Evolutionary conservation across 2,888 invertebrate species (phyloP).

Genomic region (Miltochrista miniata): DNA sequence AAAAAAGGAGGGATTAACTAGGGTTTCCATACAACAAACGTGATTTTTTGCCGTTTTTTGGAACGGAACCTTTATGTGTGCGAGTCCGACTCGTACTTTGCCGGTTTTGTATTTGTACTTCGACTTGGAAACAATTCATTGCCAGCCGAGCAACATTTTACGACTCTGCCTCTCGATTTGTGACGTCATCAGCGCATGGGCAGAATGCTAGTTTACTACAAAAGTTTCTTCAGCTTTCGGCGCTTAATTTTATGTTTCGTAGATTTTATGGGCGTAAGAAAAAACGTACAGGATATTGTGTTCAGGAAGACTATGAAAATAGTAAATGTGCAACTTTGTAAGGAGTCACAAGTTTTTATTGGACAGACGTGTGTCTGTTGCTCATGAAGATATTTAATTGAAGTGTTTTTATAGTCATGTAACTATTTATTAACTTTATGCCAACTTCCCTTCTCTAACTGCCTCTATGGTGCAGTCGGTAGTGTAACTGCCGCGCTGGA

Average conservation of each 20-base stretch:
- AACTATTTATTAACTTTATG: neutral
- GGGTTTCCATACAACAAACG: too few relatives aligned
- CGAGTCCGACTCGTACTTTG: too few relatives aligned
- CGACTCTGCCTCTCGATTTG: constrained; percentile 42
- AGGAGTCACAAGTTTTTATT: constrained; percentile 2
- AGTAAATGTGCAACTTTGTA: constrained; percentile 7
- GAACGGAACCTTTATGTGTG: too few relatives aligned
- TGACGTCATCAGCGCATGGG: constrained; percentile 44
- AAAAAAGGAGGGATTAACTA: too few relatives aligned
- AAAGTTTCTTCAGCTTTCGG: constrained; percentile 25
- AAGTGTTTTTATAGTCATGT: neutral
- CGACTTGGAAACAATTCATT: constrained; percentile 39
- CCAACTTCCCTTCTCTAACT: too few relatives aligned
- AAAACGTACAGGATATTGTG: constrained; percentile 25
- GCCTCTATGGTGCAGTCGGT: too few relatives aligned
- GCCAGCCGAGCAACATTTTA: constrained; percentile 43
- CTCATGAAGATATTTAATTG: neutral
- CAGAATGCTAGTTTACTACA: constrained; percentile 34
- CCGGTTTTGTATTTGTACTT: constrained; percentile 19
- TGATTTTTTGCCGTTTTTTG: too few relatives aligned
- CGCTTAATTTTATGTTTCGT: constrained; percentile 40
- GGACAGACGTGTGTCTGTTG: neutral
- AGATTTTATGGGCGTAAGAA: constrained; percentile 36
- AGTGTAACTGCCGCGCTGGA: too few relatives aligned
- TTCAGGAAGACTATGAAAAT: constrained; percentile 24